These are phyloP conservation scores for Alcedo quadribrachys DNA, from an alignment of 2,797 vertebrate genomes.

Conservation along the genomic window DNA sequence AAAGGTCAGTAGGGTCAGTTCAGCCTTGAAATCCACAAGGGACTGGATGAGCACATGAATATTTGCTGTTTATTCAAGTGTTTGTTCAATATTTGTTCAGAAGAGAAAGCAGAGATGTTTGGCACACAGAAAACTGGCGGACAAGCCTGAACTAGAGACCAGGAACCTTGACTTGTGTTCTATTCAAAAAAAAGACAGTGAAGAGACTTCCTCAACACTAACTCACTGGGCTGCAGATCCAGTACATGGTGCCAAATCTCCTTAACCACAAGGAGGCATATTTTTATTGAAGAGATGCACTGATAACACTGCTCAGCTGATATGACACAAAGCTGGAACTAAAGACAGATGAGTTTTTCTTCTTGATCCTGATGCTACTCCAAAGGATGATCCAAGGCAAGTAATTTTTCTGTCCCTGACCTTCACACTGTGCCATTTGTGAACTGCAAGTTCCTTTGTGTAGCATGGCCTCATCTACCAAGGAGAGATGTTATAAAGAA, in stretches of 20 bases:
- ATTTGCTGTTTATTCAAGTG: too few species aligned
- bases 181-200: background rate
- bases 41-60: background rate
- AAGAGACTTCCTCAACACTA: background rate
- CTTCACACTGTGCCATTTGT: background rate
- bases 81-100: background rate
- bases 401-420: background rate
- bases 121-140: background rate
- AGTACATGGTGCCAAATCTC: rapidly evolving
- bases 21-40: rapidly evolving
- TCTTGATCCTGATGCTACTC: background rate
- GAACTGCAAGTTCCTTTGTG: background rate
- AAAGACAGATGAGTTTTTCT: background rate
- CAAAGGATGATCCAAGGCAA: background rate
- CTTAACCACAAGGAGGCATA: rapidly evolving
- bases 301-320: background rate
- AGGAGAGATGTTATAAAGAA: background rate
- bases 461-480: background rate
- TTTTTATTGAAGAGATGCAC: background rate
- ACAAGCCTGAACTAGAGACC: background rate
- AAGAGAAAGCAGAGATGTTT: background rate
- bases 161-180: background rate
- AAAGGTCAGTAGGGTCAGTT: too few species aligned
- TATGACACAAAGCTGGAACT: background rate
- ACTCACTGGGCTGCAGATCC: background rate